phyloP scores from a whole-genome alignment of 2,113 vertebrate genomes.

The Caracal caracal region DNA sequence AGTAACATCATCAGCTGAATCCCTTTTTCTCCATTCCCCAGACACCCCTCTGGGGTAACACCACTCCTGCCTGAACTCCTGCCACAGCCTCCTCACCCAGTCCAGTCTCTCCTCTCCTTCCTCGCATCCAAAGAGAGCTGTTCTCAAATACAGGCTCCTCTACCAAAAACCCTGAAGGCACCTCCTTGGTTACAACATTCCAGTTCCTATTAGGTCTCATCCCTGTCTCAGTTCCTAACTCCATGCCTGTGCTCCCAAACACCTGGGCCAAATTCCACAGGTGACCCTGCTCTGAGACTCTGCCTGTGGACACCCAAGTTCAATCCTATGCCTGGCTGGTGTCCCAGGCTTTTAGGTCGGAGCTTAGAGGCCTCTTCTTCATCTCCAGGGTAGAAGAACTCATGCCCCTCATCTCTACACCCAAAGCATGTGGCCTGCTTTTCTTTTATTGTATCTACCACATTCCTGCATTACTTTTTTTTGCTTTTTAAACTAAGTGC shows the following conservation, averaged over 20 bases:
- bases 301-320: background rate
- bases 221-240: background rate
- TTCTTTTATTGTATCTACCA: background rate
- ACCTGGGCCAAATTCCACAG: background rate
- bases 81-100: background rate
- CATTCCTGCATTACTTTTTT: background rate
- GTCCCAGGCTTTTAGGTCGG: background rate
- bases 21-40: background rate
- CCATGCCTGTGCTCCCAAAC: background rate
- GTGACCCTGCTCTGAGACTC: background rate
- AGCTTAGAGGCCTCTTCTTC: background rate
- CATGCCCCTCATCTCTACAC: background rate
- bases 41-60: background rate
- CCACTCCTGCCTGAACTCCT: background rate
- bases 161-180: background rate
- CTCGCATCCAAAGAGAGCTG: background rate
- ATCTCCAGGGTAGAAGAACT: background rate
- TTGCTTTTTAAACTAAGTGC: background rate
- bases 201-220: background rate
- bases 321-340: background rate
- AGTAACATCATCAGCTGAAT: background rate
- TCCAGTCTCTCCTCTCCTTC: background rate
- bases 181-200: background rate
- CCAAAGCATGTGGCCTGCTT: background rate
- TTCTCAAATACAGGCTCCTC: slow-evolving; percentile 29